Conservation (phyloP, 2,113 vertebrate species). For the Micronisus gabar region DNA sequence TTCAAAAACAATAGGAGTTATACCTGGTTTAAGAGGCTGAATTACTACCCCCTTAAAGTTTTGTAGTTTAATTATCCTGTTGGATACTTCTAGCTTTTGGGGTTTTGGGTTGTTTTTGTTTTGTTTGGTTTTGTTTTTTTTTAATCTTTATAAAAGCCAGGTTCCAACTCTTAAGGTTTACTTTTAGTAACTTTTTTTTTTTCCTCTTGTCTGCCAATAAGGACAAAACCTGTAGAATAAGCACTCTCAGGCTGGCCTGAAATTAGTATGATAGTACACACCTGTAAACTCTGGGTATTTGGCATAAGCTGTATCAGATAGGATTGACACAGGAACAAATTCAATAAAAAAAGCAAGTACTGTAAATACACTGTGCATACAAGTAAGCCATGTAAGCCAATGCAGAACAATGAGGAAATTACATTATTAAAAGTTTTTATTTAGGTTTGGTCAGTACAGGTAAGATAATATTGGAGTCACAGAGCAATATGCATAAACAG, state of each 20-base stretch:
- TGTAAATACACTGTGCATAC: background rate
- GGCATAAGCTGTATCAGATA: background rate
- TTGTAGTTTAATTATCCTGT: background rate
- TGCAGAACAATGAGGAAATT: slow-evolving; percentile 42
- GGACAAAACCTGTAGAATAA: background rate
- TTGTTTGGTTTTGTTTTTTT: background rate
- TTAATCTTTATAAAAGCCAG: background rate
- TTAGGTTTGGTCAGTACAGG: slow-evolving; percentile 99
- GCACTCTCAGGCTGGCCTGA: background rate
- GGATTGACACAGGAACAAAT: background rate
- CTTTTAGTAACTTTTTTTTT: background rate
- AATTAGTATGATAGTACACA: background rate
- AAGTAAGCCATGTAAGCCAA: background rate
- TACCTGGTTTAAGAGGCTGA: background rate
- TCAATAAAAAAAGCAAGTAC: background rate
- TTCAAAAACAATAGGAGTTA: background rate
- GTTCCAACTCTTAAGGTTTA: background rate
- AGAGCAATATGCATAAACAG: slow-evolving; percentile 95
- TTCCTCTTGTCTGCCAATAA: background rate
- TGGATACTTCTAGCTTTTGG: background rate
- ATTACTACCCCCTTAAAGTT: background rate
- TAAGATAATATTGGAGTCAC: slow-evolving; percentile 95
- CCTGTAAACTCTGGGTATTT: background rate
- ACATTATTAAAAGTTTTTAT: slow-evolving; percentile 99
- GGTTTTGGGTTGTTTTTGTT: too few species aligned